Conservation (phyloP, 2,113 vertebrate genomes). For the Pithys albifrons region DNA sequence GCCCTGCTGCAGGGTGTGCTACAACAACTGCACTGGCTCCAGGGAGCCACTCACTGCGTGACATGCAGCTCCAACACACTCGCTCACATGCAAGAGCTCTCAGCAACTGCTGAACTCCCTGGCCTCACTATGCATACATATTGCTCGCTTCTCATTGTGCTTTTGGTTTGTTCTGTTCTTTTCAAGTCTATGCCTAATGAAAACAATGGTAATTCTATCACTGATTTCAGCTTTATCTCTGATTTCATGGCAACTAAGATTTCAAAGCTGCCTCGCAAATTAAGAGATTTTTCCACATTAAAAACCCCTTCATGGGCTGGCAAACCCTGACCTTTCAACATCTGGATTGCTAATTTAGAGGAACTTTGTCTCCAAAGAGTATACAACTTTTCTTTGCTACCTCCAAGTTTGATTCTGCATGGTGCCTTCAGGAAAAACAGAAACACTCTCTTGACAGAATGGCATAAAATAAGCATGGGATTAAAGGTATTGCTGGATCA, state of each 20-base stretch:
- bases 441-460: not conserved
- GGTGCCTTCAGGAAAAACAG: not conserved
- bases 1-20: not conserved
- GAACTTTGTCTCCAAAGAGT: not conserved
- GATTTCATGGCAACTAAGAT: not conserved
- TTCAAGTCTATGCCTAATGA: not conserved
- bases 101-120: not conserved
- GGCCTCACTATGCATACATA: not conserved
- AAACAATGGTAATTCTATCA: not conserved
- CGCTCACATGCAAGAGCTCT: not conserved
- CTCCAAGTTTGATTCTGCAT: not conserved
- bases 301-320: not conserved
- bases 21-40: not conserved
- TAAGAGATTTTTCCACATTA: not conserved
- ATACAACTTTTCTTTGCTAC: not conserved
- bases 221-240: not conserved
- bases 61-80: rapidly evolving
- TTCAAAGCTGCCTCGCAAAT: not conserved
- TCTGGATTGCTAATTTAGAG: not conserved
- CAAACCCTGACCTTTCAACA: not conserved
- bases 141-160: not conserved
- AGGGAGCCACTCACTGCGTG: not conserved
- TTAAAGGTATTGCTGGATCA: not conserved
- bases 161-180: not conserved
- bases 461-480: not conserved